A percentile compares a stretch with the other conserved stretches of the same genome.
phyloP scores from a whole-genome alignment of 2,113 vertebrate genomes.

The Okapia johnstoni region DNA sequence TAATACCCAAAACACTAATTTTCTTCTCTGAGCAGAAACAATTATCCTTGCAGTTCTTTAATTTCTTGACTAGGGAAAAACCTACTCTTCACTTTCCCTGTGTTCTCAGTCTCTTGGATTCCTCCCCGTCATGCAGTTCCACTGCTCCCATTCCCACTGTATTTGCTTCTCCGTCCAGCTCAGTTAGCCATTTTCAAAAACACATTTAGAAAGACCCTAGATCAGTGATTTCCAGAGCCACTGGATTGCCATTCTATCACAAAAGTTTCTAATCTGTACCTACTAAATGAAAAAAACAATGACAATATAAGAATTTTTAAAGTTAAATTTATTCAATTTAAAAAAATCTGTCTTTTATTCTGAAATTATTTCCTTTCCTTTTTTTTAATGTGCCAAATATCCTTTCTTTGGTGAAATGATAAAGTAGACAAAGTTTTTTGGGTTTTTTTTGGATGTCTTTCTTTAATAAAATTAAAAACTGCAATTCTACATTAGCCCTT shows the following conservation, averaged over 20 bases:
- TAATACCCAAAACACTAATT: not conserved
- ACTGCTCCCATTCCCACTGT: not conserved
- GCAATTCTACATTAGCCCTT: not conserved
- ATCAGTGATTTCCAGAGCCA: not conserved
- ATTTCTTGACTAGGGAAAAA: not conserved
- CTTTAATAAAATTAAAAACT: slow-evolving; percentile 7
- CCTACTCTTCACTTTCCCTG: not conserved
- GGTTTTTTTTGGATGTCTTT: not conserved
- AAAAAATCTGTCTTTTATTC: not conserved
- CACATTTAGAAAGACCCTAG: not conserved
- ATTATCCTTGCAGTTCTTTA: not conserved
- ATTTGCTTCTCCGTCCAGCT: not conserved
- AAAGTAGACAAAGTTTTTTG: not conserved
- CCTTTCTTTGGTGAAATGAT: slow-evolving; percentile 1
- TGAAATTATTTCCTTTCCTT: not conserved
- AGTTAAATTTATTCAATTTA: not conserved
- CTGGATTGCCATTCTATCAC: not conserved
- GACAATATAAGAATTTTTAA: not conserved
- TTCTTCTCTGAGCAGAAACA: not conserved
- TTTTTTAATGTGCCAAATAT: not conserved
- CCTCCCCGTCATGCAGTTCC: not conserved
- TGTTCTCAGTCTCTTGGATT: not conserved
- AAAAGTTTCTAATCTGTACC: not conserved
- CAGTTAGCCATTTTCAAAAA: not conserved
- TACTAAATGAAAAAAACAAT: not conserved